Conservation (phyloP, 2,888 invertebrate genomes). For the Maniola hyperantus region DNA sequence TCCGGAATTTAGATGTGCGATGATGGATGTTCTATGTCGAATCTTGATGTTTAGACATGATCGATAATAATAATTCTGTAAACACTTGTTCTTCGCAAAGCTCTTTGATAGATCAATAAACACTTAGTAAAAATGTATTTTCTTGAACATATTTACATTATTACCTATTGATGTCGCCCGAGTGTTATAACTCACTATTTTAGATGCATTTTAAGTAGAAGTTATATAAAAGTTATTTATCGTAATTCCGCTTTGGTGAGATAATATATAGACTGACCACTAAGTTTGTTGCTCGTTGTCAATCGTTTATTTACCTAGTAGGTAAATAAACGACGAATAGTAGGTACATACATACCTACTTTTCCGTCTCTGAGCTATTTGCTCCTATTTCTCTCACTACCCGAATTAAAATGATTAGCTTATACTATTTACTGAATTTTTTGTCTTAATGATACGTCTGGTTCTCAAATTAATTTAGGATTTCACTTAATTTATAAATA, state of each 20-base stretch:
- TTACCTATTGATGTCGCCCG: neutral
- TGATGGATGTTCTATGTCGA: constrained; percentile 21
- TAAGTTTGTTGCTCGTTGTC: constrained; percentile 9
- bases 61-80: constrained; percentile 5
- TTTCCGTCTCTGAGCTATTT: neutral
- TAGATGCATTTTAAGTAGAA: constrained; percentile 2
- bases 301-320: constrained; percentile 5
- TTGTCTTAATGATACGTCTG: neutral
- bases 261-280: constrained; percentile 52
- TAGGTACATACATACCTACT: neutral
- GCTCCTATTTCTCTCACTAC: neutral
- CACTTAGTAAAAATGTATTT: neutral
- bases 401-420: neutral
- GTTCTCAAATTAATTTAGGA: neutral
- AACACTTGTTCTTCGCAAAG: neutral
- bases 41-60: constrained; percentile 29
- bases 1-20: constrained; percentile 20
- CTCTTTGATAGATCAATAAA: neutral
- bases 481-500: constrained; percentile 6
- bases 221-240: constrained; percentile 1
- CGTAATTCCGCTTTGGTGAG: neutral
- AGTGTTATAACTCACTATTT: neutral
- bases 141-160: neutral
- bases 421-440: neutral
- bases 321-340: too few species aligned